Conservation (phyloP, 2,113 vertebrate genomes). For the Corythornis vintsioides region DNA sequence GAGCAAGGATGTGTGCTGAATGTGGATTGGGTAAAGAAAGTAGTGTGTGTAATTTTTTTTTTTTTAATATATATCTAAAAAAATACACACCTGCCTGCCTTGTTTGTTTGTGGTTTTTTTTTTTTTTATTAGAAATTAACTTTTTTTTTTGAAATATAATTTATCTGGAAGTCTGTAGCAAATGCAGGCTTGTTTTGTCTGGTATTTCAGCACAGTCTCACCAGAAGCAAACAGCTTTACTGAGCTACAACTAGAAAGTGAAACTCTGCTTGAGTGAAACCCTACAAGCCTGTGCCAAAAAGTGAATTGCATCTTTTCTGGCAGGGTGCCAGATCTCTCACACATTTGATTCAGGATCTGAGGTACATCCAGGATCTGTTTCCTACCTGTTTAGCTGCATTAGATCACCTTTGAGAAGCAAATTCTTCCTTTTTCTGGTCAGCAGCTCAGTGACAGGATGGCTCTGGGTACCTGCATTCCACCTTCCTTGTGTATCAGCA, state of each 20-base stretch:
- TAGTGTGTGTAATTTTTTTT: not conserved
- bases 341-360: not conserved
- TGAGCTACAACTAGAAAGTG: not conserved
- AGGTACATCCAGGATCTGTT: not conserved
- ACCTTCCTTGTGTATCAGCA: not conserved
- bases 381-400: not conserved
- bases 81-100: not conserved
- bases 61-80: fast-evolving
- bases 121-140: not conserved
- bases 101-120: not conserved
- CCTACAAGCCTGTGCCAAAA: not conserved
- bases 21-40: not conserved
- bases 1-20: not conserved
- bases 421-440: not conserved
- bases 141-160: fast-evolving
- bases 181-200: not conserved
- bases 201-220: not conserved
- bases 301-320: not conserved
- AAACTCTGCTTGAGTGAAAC: not conserved
- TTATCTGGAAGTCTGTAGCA: not conserved
- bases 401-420: not conserved
- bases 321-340: not conserved
- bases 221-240: not conserved
- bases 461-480: not conserved
- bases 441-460: not conserved